Evolutionary conservation across 2,113 vertebrate species (phyloP).

Genomic region (Haemorhous mexicanus): DNA sequence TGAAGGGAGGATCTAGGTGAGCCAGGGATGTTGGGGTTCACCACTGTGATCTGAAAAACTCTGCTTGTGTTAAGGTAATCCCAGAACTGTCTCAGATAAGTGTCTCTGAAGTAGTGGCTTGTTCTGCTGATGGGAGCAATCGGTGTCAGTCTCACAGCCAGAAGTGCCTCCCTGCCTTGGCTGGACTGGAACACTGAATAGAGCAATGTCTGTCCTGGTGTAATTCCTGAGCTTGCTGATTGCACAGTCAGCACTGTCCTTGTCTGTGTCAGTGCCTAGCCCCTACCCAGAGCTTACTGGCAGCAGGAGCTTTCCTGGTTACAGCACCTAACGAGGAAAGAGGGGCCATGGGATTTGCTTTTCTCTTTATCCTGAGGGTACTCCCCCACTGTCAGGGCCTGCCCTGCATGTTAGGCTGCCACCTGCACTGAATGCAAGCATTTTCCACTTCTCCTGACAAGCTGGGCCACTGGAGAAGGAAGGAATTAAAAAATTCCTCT

Average conservation of each 20-base stretch:
- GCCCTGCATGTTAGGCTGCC: not conserved
- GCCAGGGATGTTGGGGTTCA: not conserved
- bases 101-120: not conserved
- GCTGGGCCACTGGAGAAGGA: not conserved
- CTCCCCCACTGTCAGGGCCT: accelerated
- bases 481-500: not conserved
- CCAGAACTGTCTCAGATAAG: not conserved
- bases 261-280: accelerated
- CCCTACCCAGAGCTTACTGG: not conserved
- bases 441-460: not conserved
- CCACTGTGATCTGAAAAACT: not conserved
- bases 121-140: not conserved
- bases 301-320: not conserved
- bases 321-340: not conserved
- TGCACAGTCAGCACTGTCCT: not conserved
- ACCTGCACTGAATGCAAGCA: accelerated
- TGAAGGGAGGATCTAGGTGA: not conserved
- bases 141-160: not conserved
- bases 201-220: accelerated
- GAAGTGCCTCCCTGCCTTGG: not conserved
- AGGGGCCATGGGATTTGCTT: not conserved
- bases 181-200: not conserved
- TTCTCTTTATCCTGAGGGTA: not conserved
- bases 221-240: not conserved
- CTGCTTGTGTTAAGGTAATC: not conserved